phyloP scores from a whole-genome alignment of 2,113 vertebrate genomes.

The Oryzias curvinotus region DNA sequence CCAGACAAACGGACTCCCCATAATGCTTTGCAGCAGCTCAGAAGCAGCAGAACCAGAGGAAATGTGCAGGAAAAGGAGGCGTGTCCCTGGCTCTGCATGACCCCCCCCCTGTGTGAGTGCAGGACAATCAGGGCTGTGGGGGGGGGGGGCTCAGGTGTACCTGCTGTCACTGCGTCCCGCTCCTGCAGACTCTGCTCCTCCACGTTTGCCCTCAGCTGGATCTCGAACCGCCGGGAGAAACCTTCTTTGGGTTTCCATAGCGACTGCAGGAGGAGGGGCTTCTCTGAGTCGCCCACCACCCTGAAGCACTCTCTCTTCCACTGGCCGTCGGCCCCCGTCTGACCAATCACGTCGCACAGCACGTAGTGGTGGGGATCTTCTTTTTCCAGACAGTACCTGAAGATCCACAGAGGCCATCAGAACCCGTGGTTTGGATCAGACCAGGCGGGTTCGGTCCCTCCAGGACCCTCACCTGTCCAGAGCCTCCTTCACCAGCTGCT shows the following conservation, averaged over 20 bases:
- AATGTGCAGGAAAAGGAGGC: constrained; percentile 45
- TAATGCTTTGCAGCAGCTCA: constrained; percentile 11
- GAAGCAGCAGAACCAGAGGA: constrained; percentile 43
- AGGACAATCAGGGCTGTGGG: constrained; percentile 59
- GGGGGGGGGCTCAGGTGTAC: constrained; percentile 34
- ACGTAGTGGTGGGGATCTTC: constrained; percentile 70
- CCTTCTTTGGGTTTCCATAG: constrained; percentile 83
- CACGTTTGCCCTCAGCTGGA: constrained; percentile 65
- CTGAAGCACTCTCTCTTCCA: constrained; percentile 80
- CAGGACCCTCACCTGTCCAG: constrained; percentile 73
- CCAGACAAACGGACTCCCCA: not conserved
- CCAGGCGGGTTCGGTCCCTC: no score
- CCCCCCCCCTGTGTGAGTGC: not conserved
- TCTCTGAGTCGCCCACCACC: constrained; percentile 75
- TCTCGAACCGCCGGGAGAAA: constrained; percentile 78
- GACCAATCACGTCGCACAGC: constrained; percentile 79
- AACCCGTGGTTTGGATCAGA: not conserved
- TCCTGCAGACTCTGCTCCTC: constrained; percentile 69
- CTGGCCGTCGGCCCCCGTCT: constrained; percentile 59
- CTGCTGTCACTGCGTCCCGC: constrained; percentile 74
- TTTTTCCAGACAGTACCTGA: constrained; percentile 79
- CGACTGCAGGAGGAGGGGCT: constrained; percentile 79
- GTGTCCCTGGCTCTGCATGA: constrained; percentile 41
- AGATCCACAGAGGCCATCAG: not conserved
- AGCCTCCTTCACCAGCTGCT: constrained; percentile 80